Evolutionary conservation across 1,140 invertebrate genomes (phyloP).

Genomic region (Drosophila mayri): DNA sequence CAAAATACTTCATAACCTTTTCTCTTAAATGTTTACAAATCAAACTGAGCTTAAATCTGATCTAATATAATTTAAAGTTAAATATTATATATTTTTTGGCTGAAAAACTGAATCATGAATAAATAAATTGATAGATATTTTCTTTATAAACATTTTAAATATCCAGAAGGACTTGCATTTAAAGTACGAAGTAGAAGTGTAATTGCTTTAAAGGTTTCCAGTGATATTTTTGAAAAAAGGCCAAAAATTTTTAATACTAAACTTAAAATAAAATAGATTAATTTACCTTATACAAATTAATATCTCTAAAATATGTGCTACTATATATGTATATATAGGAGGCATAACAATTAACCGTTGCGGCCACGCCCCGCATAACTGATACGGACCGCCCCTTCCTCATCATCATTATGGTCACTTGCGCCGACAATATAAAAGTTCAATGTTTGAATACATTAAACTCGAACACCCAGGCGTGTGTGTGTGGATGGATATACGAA

Average conservation of each 20-base stretch:
- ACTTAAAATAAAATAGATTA: no score
- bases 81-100: no score
- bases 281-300: background rate
- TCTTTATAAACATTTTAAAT: no score
- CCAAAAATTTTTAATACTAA: no score
- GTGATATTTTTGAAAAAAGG: no score
- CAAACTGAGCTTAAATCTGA: background rate
- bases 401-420: slow-evolving; percentile 54
- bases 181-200: no score
- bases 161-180: no score
- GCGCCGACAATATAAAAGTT: slow-evolving; percentile 67
- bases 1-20: slow-evolving; percentile 20
- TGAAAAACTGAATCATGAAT: no score
- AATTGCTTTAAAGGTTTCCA: no score
- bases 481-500: background rate
- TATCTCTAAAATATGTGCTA: background rate
- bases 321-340: background rate
- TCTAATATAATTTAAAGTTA: background rate
- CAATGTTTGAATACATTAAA: slow-evolving; percentile 82
- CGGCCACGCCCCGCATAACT: slow-evolving; percentile 36
- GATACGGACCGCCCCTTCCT: slow-evolving; percentile 9
- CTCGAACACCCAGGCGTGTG: background rate
- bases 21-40: slow-evolving; percentile 21
- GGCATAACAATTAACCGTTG: slow-evolving; percentile 61
- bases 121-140: background rate